phyloP scores from a whole-genome alignment of 2,797 vertebrate species.

The Forpus xanthops region DNA sequence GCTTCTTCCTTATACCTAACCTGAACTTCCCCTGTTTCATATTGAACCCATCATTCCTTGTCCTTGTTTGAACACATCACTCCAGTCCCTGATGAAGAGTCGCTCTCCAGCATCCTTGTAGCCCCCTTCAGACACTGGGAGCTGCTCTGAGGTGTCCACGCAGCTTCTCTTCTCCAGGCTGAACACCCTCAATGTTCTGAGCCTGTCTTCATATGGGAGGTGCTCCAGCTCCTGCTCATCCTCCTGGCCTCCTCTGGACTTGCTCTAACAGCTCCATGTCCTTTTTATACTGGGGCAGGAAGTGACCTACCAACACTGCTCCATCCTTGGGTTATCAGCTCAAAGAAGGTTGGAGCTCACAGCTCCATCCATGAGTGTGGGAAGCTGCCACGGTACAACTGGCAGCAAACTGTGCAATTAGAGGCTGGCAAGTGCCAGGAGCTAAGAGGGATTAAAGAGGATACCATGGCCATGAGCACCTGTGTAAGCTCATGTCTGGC shows the following conservation, averaged over 20 bases:
- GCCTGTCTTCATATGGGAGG: neutral
- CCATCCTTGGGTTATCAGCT: neutral
- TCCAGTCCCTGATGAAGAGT: too few relatives aligned
- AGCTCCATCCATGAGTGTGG: accelerated
- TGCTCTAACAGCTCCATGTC: neutral
- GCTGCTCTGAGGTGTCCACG: neutral
- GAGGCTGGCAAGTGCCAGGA: neutral
- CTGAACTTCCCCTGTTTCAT: too few relatives aligned
- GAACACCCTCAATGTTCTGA: neutral
- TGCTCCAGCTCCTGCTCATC: neutral
- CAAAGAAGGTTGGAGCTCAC: neutral
- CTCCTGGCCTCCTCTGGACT: neutral
- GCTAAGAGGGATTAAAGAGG: neutral
- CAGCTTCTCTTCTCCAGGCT: too few relatives aligned
- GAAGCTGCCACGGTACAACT: neutral
- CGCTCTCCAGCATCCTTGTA: too few relatives aligned
- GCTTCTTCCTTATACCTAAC: too few relatives aligned
- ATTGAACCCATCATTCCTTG: too few relatives aligned
- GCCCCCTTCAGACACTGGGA: neutral
- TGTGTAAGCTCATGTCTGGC: neutral
- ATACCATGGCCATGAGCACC: neutral
- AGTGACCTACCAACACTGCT: too few relatives aligned
- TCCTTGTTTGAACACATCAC: too few relatives aligned
- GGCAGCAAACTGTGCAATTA: neutral
- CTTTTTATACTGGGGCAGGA: neutral